These are phyloP conservation scores for Pipa parva DNA, from an alignment of 2,113 vertebrate genomes.

Conservation along the genomic window DNA sequence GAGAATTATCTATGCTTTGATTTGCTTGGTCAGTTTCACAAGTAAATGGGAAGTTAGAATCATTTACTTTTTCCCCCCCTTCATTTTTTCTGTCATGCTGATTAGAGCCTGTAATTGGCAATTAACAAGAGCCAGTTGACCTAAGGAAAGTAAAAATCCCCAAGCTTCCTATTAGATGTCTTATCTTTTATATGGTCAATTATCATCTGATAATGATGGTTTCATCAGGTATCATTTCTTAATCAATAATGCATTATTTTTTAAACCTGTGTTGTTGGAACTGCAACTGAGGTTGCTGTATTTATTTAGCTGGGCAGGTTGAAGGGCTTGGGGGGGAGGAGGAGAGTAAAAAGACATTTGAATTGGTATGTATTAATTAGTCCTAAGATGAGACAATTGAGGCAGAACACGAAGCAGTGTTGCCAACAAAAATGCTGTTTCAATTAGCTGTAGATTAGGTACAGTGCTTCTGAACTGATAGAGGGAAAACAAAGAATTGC, in stretches of 20 bases:
- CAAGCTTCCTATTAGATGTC: slow-evolving; percentile 14
- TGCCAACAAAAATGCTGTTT: slow-evolving; percentile 40
- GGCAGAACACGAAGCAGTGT: slow-evolving; percentile 32
- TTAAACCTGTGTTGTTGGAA: too few relatives aligned
- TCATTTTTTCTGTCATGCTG: slow-evolving; percentile 42
- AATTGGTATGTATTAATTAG: slow-evolving; percentile 43
- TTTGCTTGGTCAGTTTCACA: slow-evolving; percentile 20
- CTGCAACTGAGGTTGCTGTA: too few relatives aligned
- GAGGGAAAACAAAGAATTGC: slow-evolving; percentile 8
- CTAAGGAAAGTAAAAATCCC: slow-evolving; percentile 15
- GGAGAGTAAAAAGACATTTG: not conserved
- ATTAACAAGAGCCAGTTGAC: slow-evolving; percentile 13
- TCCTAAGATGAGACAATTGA: slow-evolving; percentile 34
- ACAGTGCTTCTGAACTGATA: slow-evolving; percentile 28
- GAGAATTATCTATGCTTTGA: not conserved
- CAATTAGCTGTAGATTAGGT: slow-evolving; percentile 39
- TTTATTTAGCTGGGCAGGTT: slow-evolving; percentile 10
- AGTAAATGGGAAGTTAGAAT: slow-evolving; percentile 31
- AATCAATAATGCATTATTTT: slow-evolving; percentile 22
- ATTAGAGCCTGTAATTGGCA: slow-evolving; percentile 4
- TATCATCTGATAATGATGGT: slow-evolving; percentile 26
- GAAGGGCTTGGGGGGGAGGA: slow-evolving; percentile 1
- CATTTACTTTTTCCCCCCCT: slow-evolving; percentile 20
- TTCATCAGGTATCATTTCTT: slow-evolving; percentile 7
- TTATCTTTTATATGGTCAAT: slow-evolving; percentile 6